Conservation (phyloP, 2,797 vertebrate genomes). For the Garrulus glandarius region DNA sequence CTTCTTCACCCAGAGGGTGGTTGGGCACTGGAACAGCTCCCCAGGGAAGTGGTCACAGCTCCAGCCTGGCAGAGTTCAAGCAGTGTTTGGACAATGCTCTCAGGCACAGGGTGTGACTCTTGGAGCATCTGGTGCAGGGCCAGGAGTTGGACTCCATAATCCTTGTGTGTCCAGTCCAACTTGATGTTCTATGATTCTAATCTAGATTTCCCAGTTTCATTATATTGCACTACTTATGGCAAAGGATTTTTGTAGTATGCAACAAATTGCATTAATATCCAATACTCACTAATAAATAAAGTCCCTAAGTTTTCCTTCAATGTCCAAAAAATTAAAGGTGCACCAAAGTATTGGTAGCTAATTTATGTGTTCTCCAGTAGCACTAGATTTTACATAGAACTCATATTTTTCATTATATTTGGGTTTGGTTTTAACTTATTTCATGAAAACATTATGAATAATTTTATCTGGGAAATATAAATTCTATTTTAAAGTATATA, state of each 20-base stretch:
- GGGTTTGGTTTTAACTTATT: neutral
- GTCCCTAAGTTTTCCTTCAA: neutral
- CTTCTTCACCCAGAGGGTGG: neutral
- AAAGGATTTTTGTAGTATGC: neutral
- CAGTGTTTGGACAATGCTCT: neutral
- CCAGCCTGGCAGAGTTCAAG: neutral
- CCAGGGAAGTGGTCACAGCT: neutral
- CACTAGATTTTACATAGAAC: neutral
- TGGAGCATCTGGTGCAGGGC: no score
- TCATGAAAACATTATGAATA: neutral
- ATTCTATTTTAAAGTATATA: neutral
- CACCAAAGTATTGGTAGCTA: neutral
- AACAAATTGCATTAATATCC: neutral
- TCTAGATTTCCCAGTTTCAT: neutral
- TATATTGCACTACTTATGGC: accelerated
- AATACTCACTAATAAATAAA: neutral
- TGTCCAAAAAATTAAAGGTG: neutral
- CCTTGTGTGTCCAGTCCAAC: neutral
- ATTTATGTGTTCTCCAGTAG: neutral
- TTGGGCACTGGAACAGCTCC: neutral
- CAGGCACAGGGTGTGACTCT: neutral
- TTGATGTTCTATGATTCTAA: neutral
- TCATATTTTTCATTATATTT: neutral
- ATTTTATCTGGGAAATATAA: neutral
- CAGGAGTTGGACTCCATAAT: accelerated